Evolutionary conservation across 2,888 invertebrate species (phyloP), one percentile per base, ranked within the genome.

Genomic region (Anodontia alba): DNA sequence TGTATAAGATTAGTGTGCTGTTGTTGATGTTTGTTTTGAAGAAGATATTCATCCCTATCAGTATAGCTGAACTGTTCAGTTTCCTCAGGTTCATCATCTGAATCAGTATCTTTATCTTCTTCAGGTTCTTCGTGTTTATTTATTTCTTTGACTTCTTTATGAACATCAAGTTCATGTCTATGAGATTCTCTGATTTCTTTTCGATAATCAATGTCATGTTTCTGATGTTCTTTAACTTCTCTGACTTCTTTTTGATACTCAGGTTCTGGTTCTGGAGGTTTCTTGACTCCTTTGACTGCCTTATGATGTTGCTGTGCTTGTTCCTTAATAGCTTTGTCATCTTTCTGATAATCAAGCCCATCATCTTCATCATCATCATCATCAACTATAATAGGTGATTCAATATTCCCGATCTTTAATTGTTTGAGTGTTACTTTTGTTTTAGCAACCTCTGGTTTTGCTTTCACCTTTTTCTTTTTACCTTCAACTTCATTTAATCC

Each of bases 11-110:
- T 86, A 33, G 78, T 71, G 17, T 74, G 78, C 72, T 80, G 82
- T 71, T 85, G 83, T 62, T 78, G 76, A 49, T 75, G 57, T 54
- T 80, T 80, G 49, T 82, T 80, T 38, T 82, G 82, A 49, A 76
- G 74, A 1, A 80, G 73, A 31, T 62, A 86, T 42, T 85, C 85
- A 72, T 85, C 82, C 46, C 82, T 78, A 54, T 86, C 84, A n/a
- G 86, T 80, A 49, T 86, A 83, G 43, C 83, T 79, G 70, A 86
- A 82, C 72, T 86, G 80, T 71, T 86, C 86, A 1, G 86, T 84
- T 73, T 84, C 84, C 29, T 84, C 82, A 17, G 81, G 81, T 36
- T 84, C 84, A 81, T 76, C 76, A 80, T 78, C 81, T 75, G 67
- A 80, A 15, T 81, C 80, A 12, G 84, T 76, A 42, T 80, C 81